Conservation (phyloP, 2,888 invertebrate genomes). For the Drosophila pullipes region DNA sequence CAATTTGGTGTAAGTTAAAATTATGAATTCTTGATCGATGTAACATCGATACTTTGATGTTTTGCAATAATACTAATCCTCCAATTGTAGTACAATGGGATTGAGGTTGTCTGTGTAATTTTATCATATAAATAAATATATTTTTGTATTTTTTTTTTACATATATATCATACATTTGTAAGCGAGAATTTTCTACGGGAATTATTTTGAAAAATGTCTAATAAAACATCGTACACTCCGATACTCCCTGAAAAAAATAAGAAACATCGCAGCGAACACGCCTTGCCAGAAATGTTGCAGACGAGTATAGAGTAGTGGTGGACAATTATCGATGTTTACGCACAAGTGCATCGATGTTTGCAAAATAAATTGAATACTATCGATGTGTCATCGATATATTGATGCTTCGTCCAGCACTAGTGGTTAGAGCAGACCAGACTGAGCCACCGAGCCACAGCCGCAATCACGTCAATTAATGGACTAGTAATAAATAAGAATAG, state of each 20-base stretch:
- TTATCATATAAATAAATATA: not conserved
- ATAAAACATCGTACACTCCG: not conserved
- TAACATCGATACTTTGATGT: not conserved
- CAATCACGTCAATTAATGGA: conserved; percentile 54
- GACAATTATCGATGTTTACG: not conserved
- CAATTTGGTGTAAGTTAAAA: not conserved
- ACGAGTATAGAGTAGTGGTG: not conserved
- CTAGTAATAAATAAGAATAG: conserved; percentile 16
- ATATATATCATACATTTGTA: not conserved
- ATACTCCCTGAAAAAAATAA: not conserved
- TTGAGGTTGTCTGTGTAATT: not conserved
- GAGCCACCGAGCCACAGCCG: conserved; percentile 31
- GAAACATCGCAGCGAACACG: not conserved
- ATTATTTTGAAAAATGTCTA: not conserved
- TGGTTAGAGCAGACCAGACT: conserved; percentile 51
- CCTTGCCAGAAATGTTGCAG: not conserved
- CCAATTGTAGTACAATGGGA: not conserved
- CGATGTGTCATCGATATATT: conserved; percentile 27
- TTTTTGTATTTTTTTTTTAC: not conserved
- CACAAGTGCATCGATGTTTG: not conserved
- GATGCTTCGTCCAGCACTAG: conserved; percentile 21
- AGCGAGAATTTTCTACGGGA: not conserved
- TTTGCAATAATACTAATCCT: not conserved
- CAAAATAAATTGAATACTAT: not conserved
- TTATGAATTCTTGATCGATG: not conserved